Base-by-base conservation (phyloP, 2,888 invertebrate genomes). In the Leptopterna dolabrata region DNA sequence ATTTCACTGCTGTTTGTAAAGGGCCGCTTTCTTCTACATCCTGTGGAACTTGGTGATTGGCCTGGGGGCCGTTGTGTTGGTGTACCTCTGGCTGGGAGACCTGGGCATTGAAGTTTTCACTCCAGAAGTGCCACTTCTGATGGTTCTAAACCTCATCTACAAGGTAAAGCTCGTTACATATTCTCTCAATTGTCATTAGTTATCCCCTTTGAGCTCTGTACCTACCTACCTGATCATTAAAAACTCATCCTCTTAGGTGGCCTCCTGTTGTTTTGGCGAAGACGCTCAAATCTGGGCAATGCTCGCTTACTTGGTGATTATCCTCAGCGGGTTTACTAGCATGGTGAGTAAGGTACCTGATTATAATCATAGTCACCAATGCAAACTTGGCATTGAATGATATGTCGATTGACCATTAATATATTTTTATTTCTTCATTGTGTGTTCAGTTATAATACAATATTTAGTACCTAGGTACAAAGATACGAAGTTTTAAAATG, bases 271-370 rank as follows among this genome's bases (percentile, higher is more conserved):
- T 87, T 87, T 87, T 41, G 87, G 87, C 14, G 87, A 71, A 29
- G 87, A 92, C n/a, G 93, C 93, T 36, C 91, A 91, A 89, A 91
- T 93, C 86, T 94, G 94, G 94, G 93, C 94, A 0, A 90, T 94
- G 24, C 91, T 95, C 6, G 93, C 93, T 0, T 94, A 93, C 90
- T 92, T 93, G 71, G 90, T 93, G 24, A 92, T 95, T 27, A 91
- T 94, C 16, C 90, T 94, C 73, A 93, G 94, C 87, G 95, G 95
- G 88, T 92, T 95, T 89, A 93, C 94, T 27, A 94, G 94, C 90
- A 92, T 94, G 93, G 95, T 95, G 92, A 92, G 93, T 45, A n/a
- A n/a, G n/a, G n/a, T 87, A n/a, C n/a, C n/a, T n/a, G n/a, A n/a
- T n/a, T n/a, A n/a, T n/a, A n/a, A n/a, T n/a, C n/a, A n/a, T n/a